phyloP scores from a whole-genome alignment of 2,888 invertebrate species.

The Bombylius discolor region DNA sequence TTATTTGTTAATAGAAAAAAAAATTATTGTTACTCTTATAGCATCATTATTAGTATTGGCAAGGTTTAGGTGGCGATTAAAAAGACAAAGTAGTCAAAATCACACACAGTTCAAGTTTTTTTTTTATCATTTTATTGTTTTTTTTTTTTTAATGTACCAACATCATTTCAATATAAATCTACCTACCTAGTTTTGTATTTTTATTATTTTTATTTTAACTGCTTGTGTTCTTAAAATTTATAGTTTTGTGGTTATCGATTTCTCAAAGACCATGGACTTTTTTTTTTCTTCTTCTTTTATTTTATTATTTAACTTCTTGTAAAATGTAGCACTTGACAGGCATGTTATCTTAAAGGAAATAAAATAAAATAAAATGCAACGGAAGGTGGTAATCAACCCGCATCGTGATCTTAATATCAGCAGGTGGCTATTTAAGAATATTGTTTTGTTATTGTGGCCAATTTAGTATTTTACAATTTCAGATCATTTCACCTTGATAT shows the following conservation, averaged over 20 bases:
- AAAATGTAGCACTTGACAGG: background rate
- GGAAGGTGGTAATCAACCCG: constrained; percentile 7
- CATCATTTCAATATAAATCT: too few species aligned
- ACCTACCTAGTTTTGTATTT: too few species aligned
- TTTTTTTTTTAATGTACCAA: too few species aligned
- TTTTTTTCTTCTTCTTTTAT: background rate
- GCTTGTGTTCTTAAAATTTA: background rate
- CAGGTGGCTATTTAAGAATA: constrained; percentile 3
- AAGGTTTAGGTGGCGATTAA: too few species aligned
- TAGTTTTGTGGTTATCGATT: constrained; percentile 7
- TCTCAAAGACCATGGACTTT: background rate
- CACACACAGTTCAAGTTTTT: background rate
- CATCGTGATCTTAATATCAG: constrained; percentile 7
- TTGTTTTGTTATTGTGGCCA: constrained; percentile 3
- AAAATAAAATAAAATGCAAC: background rate
- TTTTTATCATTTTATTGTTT: background rate
- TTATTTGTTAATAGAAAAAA: too few species aligned
- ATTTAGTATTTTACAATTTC: background rate
- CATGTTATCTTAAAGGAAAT: background rate
- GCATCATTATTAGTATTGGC: too few species aligned
- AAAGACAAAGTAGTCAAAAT: background rate
- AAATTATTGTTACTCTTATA: too few species aligned
- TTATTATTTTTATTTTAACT: background rate
- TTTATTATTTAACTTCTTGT: background rate
- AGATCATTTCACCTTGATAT: background rate